Conservation (phyloP, 2,888 invertebrate species). For the Pammene aurita region DNA sequence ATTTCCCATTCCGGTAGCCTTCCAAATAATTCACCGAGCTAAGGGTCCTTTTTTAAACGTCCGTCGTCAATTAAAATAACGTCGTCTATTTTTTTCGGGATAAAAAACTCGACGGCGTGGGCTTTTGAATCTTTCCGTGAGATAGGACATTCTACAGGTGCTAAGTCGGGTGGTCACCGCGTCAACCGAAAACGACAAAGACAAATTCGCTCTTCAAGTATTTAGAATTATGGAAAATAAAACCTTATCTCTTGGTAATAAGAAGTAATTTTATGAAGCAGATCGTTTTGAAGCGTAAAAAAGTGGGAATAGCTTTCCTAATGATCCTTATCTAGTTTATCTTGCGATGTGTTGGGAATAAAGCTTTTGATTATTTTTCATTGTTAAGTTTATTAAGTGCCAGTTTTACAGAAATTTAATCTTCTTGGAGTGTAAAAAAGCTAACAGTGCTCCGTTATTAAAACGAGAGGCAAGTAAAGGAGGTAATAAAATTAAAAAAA, state of each 20-base stretch:
- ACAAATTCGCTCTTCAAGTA: conserved; percentile 27
- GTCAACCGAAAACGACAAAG: conserved; percentile 57
- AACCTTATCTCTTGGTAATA: conserved; percentile 47
- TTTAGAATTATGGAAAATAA: conserved; percentile 45
- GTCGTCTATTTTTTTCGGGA: conserved; percentile 59
- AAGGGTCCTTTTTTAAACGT: conserved; percentile 63
- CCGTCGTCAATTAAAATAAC: conserved; percentile 80
- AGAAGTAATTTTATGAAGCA: conserved; percentile 14
- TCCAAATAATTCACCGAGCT: conserved; percentile 69
- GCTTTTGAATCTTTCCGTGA: conserved; percentile 77
- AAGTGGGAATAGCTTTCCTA: conserved; percentile 54
- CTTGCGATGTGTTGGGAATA: conserved; percentile 52
- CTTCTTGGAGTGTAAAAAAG: conserved; percentile 45
- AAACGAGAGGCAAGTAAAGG: conserved; percentile 33
- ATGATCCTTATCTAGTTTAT: conserved; percentile 51
- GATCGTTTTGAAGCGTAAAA: conserved; percentile 47
- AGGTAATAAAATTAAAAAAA: conserved; percentile 54
- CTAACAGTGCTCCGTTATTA: conserved; percentile 41
- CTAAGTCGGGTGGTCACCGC: conserved; percentile 72
- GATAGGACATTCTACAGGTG: conserved; percentile 80
- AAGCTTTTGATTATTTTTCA: conserved; percentile 49
- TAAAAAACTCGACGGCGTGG: conserved; percentile 64
- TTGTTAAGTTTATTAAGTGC: conserved; percentile 35
- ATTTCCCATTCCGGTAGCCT: conserved; percentile 71
- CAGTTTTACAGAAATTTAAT: conserved; percentile 36